Evolutionary conservation across 2,888 invertebrate genomes (phyloP), one percentile per base, ranked within the genome.

Genomic region (Habroteleia sp.): DNA sequence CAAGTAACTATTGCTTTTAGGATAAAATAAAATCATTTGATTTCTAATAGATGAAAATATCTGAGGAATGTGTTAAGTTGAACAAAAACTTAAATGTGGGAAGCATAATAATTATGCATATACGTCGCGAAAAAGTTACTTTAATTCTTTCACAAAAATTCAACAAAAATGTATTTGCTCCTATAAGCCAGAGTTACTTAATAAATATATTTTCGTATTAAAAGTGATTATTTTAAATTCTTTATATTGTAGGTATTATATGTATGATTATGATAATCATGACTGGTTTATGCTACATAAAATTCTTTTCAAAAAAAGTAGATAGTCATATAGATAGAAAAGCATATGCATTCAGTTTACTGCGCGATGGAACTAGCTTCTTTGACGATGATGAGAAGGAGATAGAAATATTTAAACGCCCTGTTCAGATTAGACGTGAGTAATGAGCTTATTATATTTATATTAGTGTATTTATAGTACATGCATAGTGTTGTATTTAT

Each of bases 341-440:
- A 0, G 89, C 90, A 60, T 92, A 92, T 81, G 89, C 91, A 33
- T 93, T 93, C 88, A 91, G 92, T 27, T 90, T 91, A 74, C 83
- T 93, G 44, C 91, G 91, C 0, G 90, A 90, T 73, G 92, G 92
- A 6, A 82, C 83, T 11, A 88, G 88, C 31, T 90, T 90, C 69
- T 90, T 90, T 41, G 90, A 90, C 29, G 90, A 90, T 46, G 90
- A 91, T 58, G 89, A 90, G 75, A 90, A 90, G 65, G 90, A 90
- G 80, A 86, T 89, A 5, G 90, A 90, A 80, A 83, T 90, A 78
- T 90, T 90, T 77, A 88, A 88, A 80, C 87, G 89, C 50, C 90
- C 90, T 7, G 48, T 81, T 16, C 27, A 60, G 13, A 35, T 16
- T 37, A 33, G 5, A 54, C 2, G 71, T 66, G 37, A 56, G 58